phyloP scores from a whole-genome alignment of 2,797 vertebrate genomes.

The Enteromius radiatus region DNA sequence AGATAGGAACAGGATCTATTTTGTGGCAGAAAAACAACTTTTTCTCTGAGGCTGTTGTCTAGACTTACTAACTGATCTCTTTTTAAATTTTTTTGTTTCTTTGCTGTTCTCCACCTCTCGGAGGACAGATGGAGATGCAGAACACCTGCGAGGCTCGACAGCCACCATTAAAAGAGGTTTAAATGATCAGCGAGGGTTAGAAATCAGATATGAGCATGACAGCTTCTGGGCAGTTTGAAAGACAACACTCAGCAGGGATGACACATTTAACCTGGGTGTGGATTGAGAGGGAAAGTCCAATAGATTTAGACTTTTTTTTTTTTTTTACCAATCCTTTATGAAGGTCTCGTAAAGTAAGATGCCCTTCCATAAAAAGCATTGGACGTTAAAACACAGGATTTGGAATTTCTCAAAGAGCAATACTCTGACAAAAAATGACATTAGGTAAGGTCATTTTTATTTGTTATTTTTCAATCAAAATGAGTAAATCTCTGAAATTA shows the following conservation, averaged over 20 bases:
- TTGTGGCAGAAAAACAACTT: conserved; percentile 27
- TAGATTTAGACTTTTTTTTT: not conserved
- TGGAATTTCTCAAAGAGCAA: not conserved
- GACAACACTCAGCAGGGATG: conserved; percentile 24
- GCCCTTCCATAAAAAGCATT: not conserved
- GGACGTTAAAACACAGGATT: not conserved
- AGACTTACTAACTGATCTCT: conserved; percentile 20
- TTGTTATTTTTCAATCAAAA: not conserved
- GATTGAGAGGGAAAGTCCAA: not conserved
- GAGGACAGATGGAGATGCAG: conserved; percentile 22
- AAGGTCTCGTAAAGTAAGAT: not conserved
- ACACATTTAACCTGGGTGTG: not conserved
- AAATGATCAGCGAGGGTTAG: conserved; percentile 12
- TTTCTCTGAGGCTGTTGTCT: conserved; percentile 36
- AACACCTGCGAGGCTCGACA: conserved; percentile 31
- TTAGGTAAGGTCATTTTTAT: not conserved
- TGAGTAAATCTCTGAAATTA: not conserved
- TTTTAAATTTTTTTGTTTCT: conserved; percentile 28
- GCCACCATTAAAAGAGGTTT: conserved; percentile 33
- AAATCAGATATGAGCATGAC: conserved; percentile 35
- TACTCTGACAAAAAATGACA: not conserved
- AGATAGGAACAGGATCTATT: conserved; percentile 26
- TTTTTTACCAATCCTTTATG: not conserved
- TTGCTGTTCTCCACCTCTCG: conserved; percentile 21
- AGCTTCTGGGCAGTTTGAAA: conserved; percentile 50